Evolutionary conservation across 1,140 invertebrate genomes (phyloP).

Genomic region (Bombus impatiens): DNA sequence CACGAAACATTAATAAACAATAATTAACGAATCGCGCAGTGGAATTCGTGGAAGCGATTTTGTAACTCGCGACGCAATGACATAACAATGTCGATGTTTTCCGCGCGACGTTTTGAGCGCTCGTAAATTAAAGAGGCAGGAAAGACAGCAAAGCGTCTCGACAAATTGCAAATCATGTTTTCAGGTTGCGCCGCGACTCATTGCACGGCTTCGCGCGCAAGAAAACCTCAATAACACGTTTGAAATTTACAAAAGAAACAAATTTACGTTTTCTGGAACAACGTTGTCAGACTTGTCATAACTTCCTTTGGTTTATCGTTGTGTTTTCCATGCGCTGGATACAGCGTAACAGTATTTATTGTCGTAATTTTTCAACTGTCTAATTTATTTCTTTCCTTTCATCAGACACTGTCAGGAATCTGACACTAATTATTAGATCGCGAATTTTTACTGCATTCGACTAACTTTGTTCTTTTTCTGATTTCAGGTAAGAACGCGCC

Average conservation of each 20-base stretch:
- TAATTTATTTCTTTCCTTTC: not conserved
- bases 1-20: not conserved
- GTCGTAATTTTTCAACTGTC: not conserved
- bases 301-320: not conserved
- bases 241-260: not conserved
- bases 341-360: not conserved
- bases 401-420: not conserved
- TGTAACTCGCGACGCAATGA: not conserved
- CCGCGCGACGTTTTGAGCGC: not conserved
- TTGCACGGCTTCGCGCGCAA: not conserved
- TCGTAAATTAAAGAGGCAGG: not conserved
- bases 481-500: slow-evolving; percentile 23
- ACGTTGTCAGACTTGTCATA: not conserved
- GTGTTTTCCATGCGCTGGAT: not conserved
- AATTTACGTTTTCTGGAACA: not conserved
- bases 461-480: not conserved
- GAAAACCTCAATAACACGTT: not conserved
- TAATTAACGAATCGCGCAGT: not conserved
- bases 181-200: not conserved
- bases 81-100: not conserved
- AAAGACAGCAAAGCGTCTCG: not conserved
- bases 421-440: not conserved
- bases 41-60: not conserved
- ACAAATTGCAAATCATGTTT: slow-evolving; percentile 7
- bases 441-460: not conserved